Conservation (phyloP, 2,113 vertebrate species). For the Gymnobelideus leadbeateri region DNA sequence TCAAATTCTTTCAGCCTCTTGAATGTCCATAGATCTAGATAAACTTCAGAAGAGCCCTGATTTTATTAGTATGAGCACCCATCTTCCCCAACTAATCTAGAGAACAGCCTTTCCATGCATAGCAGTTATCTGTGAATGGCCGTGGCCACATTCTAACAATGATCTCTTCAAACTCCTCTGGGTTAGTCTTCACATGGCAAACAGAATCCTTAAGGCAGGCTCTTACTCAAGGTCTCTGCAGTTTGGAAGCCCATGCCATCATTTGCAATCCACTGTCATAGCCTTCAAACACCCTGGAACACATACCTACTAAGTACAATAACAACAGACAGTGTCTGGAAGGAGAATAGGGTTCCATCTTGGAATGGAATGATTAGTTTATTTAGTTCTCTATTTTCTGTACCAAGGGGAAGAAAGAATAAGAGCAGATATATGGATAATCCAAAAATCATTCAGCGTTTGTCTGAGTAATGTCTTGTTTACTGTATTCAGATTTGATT, state of each 20-base stretch:
- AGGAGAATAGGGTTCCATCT: background rate
- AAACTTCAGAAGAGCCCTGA: background rate
- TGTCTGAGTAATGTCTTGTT: background rate
- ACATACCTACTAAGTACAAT: background rate
- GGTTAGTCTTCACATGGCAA: background rate
- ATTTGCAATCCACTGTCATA: background rate
- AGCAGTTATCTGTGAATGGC: background rate
- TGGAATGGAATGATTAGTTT: background rate
- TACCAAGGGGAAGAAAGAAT: background rate
- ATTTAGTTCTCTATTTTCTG: background rate
- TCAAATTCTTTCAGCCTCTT: background rate
- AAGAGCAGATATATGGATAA: background rate
- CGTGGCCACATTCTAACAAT: background rate
- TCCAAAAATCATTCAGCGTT: background rate
- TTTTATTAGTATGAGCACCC: background rate
- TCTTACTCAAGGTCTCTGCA: background rate
- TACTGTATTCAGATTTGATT: background rate
- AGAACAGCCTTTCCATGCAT: background rate
- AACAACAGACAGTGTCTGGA: background rate
- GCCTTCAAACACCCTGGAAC: background rate
- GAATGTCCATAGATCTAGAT: background rate
- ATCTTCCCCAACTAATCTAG: background rate
- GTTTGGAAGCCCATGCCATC: background rate
- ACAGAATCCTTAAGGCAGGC: background rate
- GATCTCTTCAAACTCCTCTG: background rate